A percentile compares a stretch with the other conserved stretches of the same genome.
These are phyloP conservation scores for Scytalopus superciliaris DNA, from an alignment of 2,113 vertebrate genomes.

Conservation along the genomic window DNA sequence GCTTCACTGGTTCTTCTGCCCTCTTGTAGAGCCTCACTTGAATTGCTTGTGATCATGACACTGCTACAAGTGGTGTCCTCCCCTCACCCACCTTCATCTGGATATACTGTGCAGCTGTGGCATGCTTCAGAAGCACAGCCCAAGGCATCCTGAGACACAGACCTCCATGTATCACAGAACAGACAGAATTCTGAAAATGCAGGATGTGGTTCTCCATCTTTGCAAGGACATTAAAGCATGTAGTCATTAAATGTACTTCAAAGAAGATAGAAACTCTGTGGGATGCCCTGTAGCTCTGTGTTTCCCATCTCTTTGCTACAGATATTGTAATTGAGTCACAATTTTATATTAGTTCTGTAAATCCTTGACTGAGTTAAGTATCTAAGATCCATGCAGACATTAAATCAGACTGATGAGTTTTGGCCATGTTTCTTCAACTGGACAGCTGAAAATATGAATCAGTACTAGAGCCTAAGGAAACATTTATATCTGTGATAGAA, in stretches of 20 bases:
- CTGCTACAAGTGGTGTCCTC: not conserved
- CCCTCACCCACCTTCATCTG: not conserved
- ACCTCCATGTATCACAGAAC: not conserved
- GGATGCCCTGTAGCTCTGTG: not conserved
- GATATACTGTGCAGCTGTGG: not conserved
- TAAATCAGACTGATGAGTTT: not conserved
- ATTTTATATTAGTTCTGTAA: not conserved
- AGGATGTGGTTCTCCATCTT: not conserved
- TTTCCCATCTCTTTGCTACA: not conserved
- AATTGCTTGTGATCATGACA: not conserved
- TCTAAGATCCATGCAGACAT: not conserved
- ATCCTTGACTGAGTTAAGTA: not conserved
- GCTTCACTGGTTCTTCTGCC: not conserved
- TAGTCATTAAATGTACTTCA: not conserved
- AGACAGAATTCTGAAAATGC: not conserved
- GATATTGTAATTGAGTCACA: not conserved
- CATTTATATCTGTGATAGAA: not conserved
- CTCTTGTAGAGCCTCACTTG: not conserved
- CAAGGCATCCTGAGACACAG: rapidly evolving
- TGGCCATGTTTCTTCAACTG: not conserved
- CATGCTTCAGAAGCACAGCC: not conserved
- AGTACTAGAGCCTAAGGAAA: not conserved
- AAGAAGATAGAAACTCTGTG: not conserved
- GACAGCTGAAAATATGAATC: not conserved
- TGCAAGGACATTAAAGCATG: rapidly evolving